Conservation (phyloP, 1,140 invertebrate species). For the Lysiphlebus fabarum region DNA sequence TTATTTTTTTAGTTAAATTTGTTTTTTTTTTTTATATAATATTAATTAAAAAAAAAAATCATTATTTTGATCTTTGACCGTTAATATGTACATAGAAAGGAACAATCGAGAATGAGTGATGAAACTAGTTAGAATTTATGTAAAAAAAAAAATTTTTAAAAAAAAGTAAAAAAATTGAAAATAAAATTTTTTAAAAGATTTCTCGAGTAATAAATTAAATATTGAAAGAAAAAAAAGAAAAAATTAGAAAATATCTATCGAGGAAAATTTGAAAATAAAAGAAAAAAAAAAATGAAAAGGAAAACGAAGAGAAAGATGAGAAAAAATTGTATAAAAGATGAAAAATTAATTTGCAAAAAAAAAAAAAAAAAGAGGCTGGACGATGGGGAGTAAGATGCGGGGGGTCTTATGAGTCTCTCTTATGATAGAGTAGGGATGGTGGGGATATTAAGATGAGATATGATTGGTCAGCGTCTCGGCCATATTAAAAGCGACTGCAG, state of each 20-base stretch:
- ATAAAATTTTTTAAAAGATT: too few relatives aligned
- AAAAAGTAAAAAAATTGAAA: too few relatives aligned
- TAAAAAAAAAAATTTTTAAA: too few relatives aligned
- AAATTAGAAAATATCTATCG: neutral
- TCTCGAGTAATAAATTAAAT: too few relatives aligned
- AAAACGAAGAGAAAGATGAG: slow-evolving; percentile 12
- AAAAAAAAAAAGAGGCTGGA: slow-evolving; percentile 26
- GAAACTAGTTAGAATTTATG: neutral
- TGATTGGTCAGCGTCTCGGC: slow-evolving; percentile 52
- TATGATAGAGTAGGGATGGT: slow-evolving; percentile 25
- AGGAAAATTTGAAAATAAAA: too few relatives aligned
- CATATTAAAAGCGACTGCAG: slow-evolving; percentile 53
- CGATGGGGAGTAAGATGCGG: slow-evolving; percentile 33
- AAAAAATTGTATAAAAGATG: slow-evolving; percentile 12
- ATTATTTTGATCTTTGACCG: too few relatives aligned
- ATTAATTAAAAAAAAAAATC: too few relatives aligned
- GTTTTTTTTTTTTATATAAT: too few relatives aligned
- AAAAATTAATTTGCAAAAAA: slow-evolving; percentile 9
- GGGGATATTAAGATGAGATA: slow-evolving; percentile 37
- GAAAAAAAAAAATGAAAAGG: neutral
- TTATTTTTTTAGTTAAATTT: too few relatives aligned
- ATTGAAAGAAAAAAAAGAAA: too few relatives aligned
- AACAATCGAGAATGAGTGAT: neutral
- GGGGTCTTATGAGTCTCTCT: slow-evolving; percentile 23
- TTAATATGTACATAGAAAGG: too few relatives aligned